These are phyloP conservation scores for Genyomyrus donnyi DNA, from an alignment of 2,113 vertebrate genomes.

Conservation along the genomic window DNA sequence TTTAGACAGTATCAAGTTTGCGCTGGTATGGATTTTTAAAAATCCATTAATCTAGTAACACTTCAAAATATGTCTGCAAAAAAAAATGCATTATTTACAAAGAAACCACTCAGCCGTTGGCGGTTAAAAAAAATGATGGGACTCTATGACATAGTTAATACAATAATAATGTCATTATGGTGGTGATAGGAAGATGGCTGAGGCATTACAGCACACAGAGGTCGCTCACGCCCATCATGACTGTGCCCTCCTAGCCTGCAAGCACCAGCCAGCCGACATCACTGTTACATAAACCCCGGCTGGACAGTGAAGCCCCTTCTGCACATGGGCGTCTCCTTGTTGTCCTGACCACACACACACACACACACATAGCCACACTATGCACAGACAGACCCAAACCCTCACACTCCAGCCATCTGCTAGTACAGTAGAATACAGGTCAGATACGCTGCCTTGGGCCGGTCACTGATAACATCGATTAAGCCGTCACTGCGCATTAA, in stretches of 20 bases:
- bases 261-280: background rate
- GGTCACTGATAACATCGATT: background rate
- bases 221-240: background rate
- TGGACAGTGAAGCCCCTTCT: background rate
- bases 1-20: background rate
- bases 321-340: background rate
- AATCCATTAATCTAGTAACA: background rate
- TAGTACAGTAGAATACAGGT: background rate
- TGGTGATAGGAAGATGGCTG: background rate
- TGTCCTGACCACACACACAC: background rate
- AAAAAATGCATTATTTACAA: background rate
- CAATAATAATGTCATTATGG: background rate
- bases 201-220: background rate
- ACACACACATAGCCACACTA: background rate
- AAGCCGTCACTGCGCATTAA: background rate
- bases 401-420: background rate
- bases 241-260: background rate
- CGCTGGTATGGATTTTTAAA: background rate
- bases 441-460: background rate
- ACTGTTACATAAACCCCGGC: background rate
- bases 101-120: background rate
- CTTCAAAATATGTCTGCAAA: background rate
- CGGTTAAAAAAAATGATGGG: too few species aligned
- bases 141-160: background rate
- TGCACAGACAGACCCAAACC: background rate